Conservation (phyloP, 2,888 invertebrate genomes). For the Epiblema foenella region DNA sequence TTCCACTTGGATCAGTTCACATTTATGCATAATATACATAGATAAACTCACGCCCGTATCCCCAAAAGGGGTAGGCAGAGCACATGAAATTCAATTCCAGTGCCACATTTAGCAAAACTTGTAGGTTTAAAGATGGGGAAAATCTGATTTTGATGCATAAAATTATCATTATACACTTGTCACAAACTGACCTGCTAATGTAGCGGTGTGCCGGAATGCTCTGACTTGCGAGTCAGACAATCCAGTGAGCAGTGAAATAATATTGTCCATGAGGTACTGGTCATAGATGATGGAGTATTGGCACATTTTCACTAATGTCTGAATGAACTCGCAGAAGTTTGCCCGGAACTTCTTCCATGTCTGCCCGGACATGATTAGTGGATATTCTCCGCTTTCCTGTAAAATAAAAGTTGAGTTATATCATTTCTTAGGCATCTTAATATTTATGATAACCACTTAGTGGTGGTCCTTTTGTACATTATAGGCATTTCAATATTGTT, state of each 20-base stretch:
- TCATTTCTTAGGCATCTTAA: background rate
- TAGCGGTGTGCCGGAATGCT: slow-evolving; percentile 97
- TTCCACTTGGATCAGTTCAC: too few relatives aligned
- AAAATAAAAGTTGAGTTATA: slow-evolving; percentile 42
- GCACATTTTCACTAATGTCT: slow-evolving; percentile 97
- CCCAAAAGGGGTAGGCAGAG: too few relatives aligned
- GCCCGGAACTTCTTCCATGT: slow-evolving; percentile 98
- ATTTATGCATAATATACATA: too few relatives aligned
- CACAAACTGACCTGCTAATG: slow-evolving; percentile 89
- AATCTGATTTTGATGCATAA: too few relatives aligned
- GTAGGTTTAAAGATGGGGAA: too few relatives aligned
- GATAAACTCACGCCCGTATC: too few relatives aligned
- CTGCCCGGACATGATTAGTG: slow-evolving; percentile 97
- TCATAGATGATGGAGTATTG: slow-evolving; percentile 99
- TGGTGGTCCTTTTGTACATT: too few relatives aligned
- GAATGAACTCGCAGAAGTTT: slow-evolving; percentile 99
- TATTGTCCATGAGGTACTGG: slow-evolving; percentile 99
- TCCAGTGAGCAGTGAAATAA: slow-evolving; percentile 98
- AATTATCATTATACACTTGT: background rate
- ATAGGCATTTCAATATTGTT: too few relatives aligned
- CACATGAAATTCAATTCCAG: too few relatives aligned
- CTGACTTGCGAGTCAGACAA: slow-evolving; percentile 98
- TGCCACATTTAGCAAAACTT: too few relatives aligned
- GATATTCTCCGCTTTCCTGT: slow-evolving; percentile 99
- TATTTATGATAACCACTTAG: background rate